Evolutionary conservation across 1,140 invertebrate species (phyloP).

Genomic region (Berghia stephanieae): DNA sequence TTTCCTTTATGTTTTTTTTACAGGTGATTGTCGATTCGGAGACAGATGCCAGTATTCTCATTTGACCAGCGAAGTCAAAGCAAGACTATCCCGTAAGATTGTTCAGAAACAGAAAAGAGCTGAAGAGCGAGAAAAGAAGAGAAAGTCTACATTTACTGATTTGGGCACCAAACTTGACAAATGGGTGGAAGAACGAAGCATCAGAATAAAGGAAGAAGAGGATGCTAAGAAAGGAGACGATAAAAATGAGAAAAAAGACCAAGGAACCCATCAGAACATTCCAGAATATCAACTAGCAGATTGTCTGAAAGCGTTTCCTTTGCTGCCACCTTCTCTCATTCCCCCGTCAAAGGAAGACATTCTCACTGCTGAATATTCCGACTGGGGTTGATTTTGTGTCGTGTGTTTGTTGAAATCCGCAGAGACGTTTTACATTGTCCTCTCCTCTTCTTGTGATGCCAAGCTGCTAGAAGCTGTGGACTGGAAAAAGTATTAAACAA

Average conservation of each 20-base stretch:
- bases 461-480: too few relatives aligned
- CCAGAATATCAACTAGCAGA: constrained; percentile 22
- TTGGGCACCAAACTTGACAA: background rate
- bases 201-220: constrained; percentile 4
- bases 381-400: constrained; percentile 9
- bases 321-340: constrained; percentile 20
- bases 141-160: background rate
- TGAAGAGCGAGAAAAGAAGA: background rate
- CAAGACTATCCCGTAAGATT: background rate
- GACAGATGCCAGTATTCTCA: constrained; percentile 25
- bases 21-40: constrained; percentile 24
- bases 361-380: constrained; percentile 3
- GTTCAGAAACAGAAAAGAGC: constrained; percentile 1
- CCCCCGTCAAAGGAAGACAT: constrained; percentile 8
- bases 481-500: too few relatives aligned
- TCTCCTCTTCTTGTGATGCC: background rate
- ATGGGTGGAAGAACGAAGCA: constrained; percentile 7
- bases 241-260: background rate
- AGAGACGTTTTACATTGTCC: background rate
- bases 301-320: constrained; percentile 5
- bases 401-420: background rate
- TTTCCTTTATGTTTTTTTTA: constrained; percentile 2
- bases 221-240: background rate
- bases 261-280: background rate
- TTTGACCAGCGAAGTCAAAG: constrained; percentile 17